A percentile compares a stretch with the other conserved stretches of the same genome.
These are phyloP conservation scores for Cairina moschata DNA, from an alignment of 2,113 vertebrate genomes.

Conservation along the genomic window DNA sequence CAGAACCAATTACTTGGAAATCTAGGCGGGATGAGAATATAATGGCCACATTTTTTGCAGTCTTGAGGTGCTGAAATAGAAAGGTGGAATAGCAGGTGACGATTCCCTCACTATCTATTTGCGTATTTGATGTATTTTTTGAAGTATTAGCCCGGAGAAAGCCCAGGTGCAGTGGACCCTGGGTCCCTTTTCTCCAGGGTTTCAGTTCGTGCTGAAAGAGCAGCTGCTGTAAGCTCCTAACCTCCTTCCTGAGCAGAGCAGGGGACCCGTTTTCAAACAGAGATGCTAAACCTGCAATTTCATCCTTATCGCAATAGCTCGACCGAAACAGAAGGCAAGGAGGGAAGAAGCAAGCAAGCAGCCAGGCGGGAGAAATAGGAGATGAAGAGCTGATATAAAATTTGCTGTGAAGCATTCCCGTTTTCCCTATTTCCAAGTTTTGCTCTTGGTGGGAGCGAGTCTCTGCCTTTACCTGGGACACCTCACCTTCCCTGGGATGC, in stretches of 20 bases:
- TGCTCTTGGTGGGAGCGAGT: rapidly evolving
- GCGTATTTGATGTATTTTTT: background rate
- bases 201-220: no score
- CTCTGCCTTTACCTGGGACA: background rate
- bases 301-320: background rate
- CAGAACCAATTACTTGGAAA: background rate
- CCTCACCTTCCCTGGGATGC: no score
- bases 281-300: background rate
- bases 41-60: rapidly evolving
- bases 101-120: background rate
- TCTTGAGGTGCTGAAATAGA: background rate
- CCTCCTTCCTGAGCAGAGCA: background rate
- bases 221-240: background rate
- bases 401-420: rapidly evolving
- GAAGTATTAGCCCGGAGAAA: background rate
- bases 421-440: background rate
- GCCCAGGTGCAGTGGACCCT: no score
- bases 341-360: background rate
- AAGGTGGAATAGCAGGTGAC: no score
- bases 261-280: background rate
- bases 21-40: background rate
- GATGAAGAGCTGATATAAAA: background rate
- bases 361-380: background rate
- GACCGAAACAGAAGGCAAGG: background rate
- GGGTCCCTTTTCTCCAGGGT: no score